Conservation (phyloP, 2,113 vertebrate species). For the Paramisgurnus dabryanus region DNA sequence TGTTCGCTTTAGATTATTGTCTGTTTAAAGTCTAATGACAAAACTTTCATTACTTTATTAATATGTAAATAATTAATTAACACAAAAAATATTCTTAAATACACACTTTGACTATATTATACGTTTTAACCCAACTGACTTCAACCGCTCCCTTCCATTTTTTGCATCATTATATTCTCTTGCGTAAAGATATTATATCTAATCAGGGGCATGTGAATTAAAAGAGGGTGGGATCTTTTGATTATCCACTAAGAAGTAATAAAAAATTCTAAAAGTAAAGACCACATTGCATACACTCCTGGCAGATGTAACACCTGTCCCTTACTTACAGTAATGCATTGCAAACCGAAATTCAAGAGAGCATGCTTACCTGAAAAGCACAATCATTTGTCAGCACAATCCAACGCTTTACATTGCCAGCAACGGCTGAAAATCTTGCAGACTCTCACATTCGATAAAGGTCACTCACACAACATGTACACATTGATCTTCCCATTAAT, state of each 20-base stretch:
- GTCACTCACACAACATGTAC: constrained; percentile 44
- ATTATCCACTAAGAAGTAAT: neutral
- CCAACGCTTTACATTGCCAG: constrained; percentile 12
- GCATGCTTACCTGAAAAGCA: neutral
- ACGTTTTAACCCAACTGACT: too few species aligned
- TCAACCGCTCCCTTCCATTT: too few species aligned
- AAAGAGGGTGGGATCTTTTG: neutral
- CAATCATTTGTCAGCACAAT: neutral
- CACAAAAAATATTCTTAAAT: too few species aligned
- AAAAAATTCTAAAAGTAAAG: neutral
- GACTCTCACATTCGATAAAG: constrained; percentile 47
- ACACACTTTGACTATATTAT: too few species aligned
- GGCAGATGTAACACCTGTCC: neutral
- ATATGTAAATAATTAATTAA: constrained; percentile 1
- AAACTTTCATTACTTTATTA: constrained; percentile 45
- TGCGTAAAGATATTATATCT: neutral
- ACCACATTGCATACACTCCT: neutral
- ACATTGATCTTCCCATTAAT: constrained; percentile 58
- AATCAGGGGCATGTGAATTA: neutral
- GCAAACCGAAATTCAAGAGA: neutral
- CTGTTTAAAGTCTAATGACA: constrained; percentile 36
- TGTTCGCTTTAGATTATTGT: constrained; percentile 70
- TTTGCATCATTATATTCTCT: too few species aligned
- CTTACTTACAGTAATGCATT: neutral
- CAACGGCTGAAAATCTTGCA: constrained; percentile 37